A percentile compares a stretch with the other conserved stretches of the same genome.
phyloP scores from a whole-genome alignment of 2,888 invertebrate genomes.

The Seira musarum region DNA sequence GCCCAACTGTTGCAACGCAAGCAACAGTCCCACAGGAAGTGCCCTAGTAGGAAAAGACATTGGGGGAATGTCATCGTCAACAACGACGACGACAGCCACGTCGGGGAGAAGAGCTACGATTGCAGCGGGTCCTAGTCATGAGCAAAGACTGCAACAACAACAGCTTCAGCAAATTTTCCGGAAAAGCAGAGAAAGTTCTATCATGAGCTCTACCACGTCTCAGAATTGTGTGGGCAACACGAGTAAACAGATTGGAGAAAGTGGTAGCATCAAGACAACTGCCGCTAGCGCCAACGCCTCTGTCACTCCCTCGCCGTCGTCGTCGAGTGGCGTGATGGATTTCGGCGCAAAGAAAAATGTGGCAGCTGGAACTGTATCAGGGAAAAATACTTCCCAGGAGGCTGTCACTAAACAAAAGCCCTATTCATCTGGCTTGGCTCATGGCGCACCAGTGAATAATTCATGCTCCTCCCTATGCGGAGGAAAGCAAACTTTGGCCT shows the following conservation, averaged over 20 bases:
- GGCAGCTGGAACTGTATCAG: constrained; percentile 8
- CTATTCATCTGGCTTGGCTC: constrained; percentile 14
- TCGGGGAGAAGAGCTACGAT: constrained; percentile 38
- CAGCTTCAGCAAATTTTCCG: constrained; percentile 38
- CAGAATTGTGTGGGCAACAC: background rate
- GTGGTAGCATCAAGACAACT: background rate
- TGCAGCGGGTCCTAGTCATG: constrained; percentile 51
- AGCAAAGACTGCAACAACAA: constrained; percentile 50
- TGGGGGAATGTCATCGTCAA: constrained; percentile 24
- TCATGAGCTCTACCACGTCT: background rate
- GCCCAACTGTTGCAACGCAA: constrained; percentile 49
- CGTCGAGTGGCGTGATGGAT: constrained; percentile 6
- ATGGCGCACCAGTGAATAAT: constrained; percentile 5
- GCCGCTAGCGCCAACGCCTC: background rate
- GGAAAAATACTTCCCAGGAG: constrained; percentile 2
- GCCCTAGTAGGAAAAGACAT: constrained; percentile 29
- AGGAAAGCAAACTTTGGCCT: background rate
- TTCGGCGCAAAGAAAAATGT: background rate
- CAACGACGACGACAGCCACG: constrained; percentile 13
- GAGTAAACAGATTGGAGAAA: background rate
- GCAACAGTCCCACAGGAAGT: constrained; percentile 32
- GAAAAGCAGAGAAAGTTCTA: constrained; percentile 33
- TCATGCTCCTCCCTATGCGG: background rate
- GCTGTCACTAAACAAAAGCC: constrained; percentile 1
- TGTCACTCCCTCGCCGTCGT: constrained; percentile 16